Percentiles rank a stretch among this genome's conserved stretches.
These are phyloP conservation scores for Muntiacus muntjak DNA, from an alignment of 2,113 vertebrate species.

Conservation along the genomic window DNA sequence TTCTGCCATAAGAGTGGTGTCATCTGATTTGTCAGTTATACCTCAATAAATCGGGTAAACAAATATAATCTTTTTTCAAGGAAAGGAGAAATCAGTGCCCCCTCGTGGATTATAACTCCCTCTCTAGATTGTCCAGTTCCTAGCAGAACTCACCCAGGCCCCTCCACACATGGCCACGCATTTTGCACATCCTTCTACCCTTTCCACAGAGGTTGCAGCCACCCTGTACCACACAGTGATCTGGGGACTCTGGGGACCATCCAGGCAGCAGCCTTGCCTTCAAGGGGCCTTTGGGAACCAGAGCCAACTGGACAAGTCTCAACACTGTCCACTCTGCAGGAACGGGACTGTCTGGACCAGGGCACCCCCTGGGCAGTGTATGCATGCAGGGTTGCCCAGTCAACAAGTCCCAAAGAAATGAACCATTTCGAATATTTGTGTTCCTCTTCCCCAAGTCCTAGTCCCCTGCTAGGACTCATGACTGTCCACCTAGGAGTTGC, in stretches of 20 bases:
- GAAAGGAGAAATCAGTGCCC: neutral
- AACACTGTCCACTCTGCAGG: neutral
- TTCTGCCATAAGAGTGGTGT: neutral
- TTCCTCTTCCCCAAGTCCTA: neutral
- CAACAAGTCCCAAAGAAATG: neutral
- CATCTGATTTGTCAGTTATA: neutral
- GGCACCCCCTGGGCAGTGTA: neutral
- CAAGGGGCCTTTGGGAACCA: neutral
- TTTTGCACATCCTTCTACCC: neutral
- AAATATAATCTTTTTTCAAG: neutral
- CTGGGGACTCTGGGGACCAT: neutral
- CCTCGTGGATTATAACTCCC: fast-evolving
- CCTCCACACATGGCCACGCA: neutral
- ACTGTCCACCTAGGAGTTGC: neutral
- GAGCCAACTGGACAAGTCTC: neutral
- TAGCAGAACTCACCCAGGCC: neutral
- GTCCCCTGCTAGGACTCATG: neutral
- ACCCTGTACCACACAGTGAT: neutral
- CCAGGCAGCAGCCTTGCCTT: neutral
- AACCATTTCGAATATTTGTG: neutral
- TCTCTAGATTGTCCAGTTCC: neutral
- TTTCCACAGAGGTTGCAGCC: neutral
- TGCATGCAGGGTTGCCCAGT: neutral
- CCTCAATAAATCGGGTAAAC: neutral
- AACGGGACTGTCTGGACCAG: neutral